phyloP scores from a whole-genome alignment of 2,113 vertebrate species.

The Macroglossus sobrinus region DNA sequence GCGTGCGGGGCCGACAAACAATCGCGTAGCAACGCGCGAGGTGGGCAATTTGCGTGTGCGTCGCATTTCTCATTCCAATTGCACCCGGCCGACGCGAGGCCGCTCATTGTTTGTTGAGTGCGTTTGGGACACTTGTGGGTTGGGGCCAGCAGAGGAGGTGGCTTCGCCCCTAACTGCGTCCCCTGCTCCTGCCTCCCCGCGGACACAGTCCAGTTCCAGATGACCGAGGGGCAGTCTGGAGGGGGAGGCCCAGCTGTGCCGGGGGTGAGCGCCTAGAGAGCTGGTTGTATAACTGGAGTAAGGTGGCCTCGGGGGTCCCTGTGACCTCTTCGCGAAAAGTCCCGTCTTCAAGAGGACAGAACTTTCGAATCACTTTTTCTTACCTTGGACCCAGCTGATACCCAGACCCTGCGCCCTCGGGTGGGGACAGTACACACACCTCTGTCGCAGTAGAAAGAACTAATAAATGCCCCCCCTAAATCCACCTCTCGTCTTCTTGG shows the following conservation, averaged over 20 bases:
- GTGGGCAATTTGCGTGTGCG: constrained; percentile 79
- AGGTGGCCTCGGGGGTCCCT: neutral
- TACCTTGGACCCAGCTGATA: neutral
- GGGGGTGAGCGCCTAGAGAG: neutral
- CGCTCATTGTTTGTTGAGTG: constrained; percentile 73
- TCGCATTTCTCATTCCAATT: constrained; percentile 82
- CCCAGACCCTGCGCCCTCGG: neutral
- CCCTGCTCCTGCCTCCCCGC: neutral
- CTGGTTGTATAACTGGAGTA: neutral
- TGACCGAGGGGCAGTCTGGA: neutral
- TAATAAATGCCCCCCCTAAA: neutral
- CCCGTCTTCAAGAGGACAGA: neutral
- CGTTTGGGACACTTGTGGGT: constrained; percentile 59
- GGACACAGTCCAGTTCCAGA: neutral
- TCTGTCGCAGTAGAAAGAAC: neutral
- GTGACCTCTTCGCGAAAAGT: neutral
- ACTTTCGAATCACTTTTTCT: neutral
- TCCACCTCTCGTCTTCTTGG: neutral
- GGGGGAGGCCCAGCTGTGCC: neutral
- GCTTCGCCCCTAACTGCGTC: neutral
- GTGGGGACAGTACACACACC: neutral
- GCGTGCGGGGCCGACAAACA: constrained; percentile 75
- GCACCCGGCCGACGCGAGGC: constrained; percentile 56
- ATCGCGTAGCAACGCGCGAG: constrained; percentile 84
- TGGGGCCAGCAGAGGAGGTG: neutral